Percentiles rank a stretch among this genome's conserved stretches.
Evolutionary conservation across 2,797 vertebrate species (phyloP).

Genomic region (Rhinichthys osculus): DNA sequence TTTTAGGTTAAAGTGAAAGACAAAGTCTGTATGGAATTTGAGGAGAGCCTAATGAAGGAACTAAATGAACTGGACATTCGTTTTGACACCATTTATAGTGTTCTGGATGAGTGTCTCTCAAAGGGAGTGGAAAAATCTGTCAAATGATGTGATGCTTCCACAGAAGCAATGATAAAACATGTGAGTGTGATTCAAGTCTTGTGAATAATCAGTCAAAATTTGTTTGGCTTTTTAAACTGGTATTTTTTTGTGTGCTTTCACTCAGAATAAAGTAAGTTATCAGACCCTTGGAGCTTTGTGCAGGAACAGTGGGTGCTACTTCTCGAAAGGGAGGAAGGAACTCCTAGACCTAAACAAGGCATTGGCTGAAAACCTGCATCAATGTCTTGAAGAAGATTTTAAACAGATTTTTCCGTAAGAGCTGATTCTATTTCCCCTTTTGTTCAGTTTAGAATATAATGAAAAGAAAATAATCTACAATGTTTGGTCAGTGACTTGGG

Average conservation of each 20-base stretch:
- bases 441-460: not conserved
- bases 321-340: not conserved
- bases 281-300: not conserved
- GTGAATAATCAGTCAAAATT: not conserved
- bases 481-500: no score
- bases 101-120: not conserved
- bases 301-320: not conserved
- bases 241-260: not conserved
- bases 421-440: not conserved
- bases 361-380: not conserved
- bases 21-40: not conserved
- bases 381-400: not conserved
- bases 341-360: constrained; percentile 2
- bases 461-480: not conserved
- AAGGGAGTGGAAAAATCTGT: not conserved
- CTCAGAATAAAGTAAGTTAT: not conserved
- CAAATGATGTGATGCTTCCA: not conserved
- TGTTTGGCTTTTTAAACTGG: not conserved
- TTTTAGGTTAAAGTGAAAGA: not conserved
- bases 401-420: constrained; percentile 2
- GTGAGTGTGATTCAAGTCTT: not conserved
- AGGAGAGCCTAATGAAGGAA: not conserved
- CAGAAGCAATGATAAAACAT: rapidly evolving
- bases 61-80: not conserved
- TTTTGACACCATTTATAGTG: not conserved